Conservation (phyloP, 2,888 invertebrate species). For the Gandaritis pyraliata region DNA sequence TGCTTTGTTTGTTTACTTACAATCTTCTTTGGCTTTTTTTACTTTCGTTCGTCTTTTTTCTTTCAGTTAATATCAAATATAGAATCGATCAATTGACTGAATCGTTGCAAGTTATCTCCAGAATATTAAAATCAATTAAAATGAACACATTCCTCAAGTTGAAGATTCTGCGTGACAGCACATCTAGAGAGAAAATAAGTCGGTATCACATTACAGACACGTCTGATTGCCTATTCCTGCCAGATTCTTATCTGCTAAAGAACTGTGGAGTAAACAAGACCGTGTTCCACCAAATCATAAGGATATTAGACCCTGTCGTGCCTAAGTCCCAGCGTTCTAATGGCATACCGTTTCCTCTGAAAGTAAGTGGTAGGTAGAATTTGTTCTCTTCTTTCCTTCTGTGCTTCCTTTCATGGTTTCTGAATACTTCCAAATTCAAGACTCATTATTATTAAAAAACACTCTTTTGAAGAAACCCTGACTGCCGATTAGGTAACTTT, state of each 20-base stretch:
- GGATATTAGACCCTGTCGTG: slow-evolving; percentile 61
- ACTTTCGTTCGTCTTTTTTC: neutral
- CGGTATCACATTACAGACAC: slow-evolving; percentile 52
- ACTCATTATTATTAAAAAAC: too few relatives aligned
- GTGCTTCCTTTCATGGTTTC: too few relatives aligned
- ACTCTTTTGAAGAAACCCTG: too few relatives aligned
- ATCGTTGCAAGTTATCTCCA: neutral
- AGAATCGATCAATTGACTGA: neutral
- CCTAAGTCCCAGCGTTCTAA: slow-evolving; percentile 63
- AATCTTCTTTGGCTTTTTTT: neutral
- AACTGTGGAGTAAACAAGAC: slow-evolving; percentile 58
- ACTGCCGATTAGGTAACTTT: too few relatives aligned
- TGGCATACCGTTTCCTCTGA: slow-evolving; percentile 65
- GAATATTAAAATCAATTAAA: slow-evolving; percentile 9
- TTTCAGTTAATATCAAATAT: too few relatives aligned
- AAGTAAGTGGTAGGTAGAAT: slow-evolving; percentile 46
- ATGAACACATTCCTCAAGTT: slow-evolving; percentile 45
- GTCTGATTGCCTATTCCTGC: slow-evolving; percentile 55
- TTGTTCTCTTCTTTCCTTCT: too few relatives aligned
- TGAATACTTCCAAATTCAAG: too few relatives aligned
- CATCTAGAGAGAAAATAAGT: slow-evolving; percentile 54
- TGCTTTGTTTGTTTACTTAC: neutral
- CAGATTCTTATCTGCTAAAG: slow-evolving; percentile 58
- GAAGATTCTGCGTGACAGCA: slow-evolving; percentile 57
- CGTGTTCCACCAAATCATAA: slow-evolving; percentile 58